Base-by-base conservation (phyloP, 2,113 vertebrate species). In the Fulica atra region DNA sequence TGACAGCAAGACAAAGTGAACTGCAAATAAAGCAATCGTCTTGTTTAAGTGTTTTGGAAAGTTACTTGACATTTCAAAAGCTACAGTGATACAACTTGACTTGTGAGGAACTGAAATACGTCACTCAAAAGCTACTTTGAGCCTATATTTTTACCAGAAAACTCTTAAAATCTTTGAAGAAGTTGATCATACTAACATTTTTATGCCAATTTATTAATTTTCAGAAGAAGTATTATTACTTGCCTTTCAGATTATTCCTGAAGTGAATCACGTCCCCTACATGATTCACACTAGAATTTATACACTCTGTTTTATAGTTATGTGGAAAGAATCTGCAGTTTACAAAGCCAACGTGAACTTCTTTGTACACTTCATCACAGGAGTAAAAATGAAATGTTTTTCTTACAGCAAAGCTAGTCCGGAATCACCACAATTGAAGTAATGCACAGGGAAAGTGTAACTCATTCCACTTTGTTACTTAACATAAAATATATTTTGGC, bases 1-100 rank as follows among this genome's bases (percentile, higher is more conserved):
- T 73, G 78, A 69, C 76, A 86, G 9, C 31, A 79, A 96, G 94
- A 64, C 79, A 96, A 96, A 91, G 38, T 95, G 76, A 96, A 97
- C 54, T 89, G 40, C 63, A 97, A 95, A 97, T 95, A 81, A 90
- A 93, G 72, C 46, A 93, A 88, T 92, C 83, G 51, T 95, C 53
- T 81, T 93, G 68, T 80, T 53, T 95, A 57, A 82, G 79, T 71
- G 50, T 70, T 89, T 89, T 89, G 57, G 63, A 95, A 96, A 94
- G 40, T 84, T 29, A 86, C 66, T 79, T 92, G 90, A 95, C 69
- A 96, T 95, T 97, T 96, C 66, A 81, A 97, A 93, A 94, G 63
- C 54, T 92, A 92, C 81, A 96, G 95, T 81, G 84, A 85, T 95
- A 76, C 72, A 69, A 96, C 64, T 95, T 90, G 81, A 96, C 35